Evolutionary conservation across 2,797 vertebrate genomes (phyloP).

Genomic region (Spheniscus humboldti): DNA sequence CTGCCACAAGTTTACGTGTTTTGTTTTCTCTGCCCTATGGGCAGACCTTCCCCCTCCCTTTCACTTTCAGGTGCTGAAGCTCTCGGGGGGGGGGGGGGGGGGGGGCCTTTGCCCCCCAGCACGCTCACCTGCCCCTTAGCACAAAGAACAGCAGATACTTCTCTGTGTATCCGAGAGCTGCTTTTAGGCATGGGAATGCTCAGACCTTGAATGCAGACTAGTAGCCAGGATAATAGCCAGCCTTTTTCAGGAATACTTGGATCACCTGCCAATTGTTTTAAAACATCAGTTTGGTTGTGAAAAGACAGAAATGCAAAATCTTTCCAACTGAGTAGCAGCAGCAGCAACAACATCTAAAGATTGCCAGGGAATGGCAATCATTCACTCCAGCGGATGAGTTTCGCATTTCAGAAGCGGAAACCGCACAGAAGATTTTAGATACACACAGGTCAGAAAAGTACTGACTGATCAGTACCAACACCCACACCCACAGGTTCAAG

Average conservation of each 20-base stretch:
- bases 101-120: background rate
- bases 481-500: background rate
- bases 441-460: background rate
- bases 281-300: background rate
- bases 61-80: background rate
- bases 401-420: background rate
- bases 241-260: background rate
- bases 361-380: background rate
- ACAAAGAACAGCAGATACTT: background rate
- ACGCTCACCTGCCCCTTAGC: background rate
- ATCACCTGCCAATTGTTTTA: background rate
- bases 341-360: background rate
- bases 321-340: background rate
- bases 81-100: too few relatives aligned
- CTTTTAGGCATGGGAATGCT: background rate
- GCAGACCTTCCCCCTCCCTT: background rate
- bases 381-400: background rate
- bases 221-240: background rate
- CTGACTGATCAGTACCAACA: background rate
- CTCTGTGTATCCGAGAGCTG: rapidly evolving
- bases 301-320: background rate
- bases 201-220: background rate
- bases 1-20: background rate
- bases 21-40: background rate
- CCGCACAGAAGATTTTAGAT: background rate